Evolutionary conservation across 64 coral and sea anemone genomes (phyloP).

Genomic region (Platygyra sinensis): DNA sequence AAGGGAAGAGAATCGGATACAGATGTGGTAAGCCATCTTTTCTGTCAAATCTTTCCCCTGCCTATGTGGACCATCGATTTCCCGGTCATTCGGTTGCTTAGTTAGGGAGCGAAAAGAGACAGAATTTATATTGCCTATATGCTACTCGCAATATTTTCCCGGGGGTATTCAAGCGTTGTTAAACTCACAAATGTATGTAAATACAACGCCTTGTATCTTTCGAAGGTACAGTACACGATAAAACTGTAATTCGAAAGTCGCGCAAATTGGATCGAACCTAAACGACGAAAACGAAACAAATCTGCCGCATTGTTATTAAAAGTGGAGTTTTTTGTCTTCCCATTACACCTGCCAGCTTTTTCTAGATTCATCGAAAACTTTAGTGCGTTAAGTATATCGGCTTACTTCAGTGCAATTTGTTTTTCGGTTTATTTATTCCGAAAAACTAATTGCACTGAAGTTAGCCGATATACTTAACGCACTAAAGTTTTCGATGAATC

Average conservation of each 20-base stretch:
- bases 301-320: neutral
- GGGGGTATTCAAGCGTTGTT: no score
- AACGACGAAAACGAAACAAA: neutral
- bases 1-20: conserved; percentile 94
- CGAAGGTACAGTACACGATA: neutral
- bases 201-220: neutral
- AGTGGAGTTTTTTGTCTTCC: neutral
- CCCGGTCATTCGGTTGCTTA: conserved; percentile 1
- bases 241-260: neutral
- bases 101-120: neutral
- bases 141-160: neutral
- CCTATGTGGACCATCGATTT: neutral
- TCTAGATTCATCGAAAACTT: neutral
- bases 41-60: neutral
- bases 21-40: conserved; percentile 92
- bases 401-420: neutral
- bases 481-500: neutral
- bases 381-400: no score
- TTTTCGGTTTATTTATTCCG: conserved; percentile 1
- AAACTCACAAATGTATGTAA: neutral
- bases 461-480: no score
- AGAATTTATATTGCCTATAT: neutral
- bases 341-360: neutral
- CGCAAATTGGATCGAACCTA: neutral
- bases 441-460: neutral